A percentile compares a stretch with the other conserved stretches of the same genome.
Conservation (phyloP, 2,113 vertebrate genomes). For the Procavia capensis region DNA sequence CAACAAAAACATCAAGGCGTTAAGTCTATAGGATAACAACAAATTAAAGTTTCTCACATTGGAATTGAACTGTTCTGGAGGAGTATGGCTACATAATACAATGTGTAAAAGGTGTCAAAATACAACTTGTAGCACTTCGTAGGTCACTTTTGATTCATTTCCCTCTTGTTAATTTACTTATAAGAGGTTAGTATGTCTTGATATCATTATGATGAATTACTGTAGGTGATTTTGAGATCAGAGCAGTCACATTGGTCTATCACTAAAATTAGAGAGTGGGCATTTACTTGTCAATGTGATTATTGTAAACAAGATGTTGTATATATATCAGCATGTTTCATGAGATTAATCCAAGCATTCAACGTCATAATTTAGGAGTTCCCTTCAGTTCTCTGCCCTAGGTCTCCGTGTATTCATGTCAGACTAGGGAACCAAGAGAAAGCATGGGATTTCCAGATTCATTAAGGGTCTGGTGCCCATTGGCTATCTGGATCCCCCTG, state of each 20-base stretch:
- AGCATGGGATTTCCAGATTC: not conserved
- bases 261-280: slow-evolving; percentile 51
- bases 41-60: not conserved
- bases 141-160: not conserved
- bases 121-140: not conserved
- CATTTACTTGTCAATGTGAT: slow-evolving; percentile 41
- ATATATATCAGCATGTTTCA: slow-evolving; percentile 9
- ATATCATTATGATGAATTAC: slow-evolving; percentile 29
- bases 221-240: slow-evolving; percentile 12
- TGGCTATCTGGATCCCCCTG: not conserved
- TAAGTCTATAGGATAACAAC: slow-evolving; percentile 21
- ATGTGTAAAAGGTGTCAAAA: slow-evolving; percentile 27
- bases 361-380: slow-evolving; percentile 24
- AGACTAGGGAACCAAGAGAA: not conserved
- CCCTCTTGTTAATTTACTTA: slow-evolving; percentile 12
- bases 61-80: not conserved
- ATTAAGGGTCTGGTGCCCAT: not conserved
- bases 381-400: slow-evolving; percentile 4
- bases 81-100: not conserved
- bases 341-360: slow-evolving; percentile 21
- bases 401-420: not conserved
- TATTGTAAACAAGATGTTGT: slow-evolving; percentile 18
- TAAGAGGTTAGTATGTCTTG: slow-evolving; percentile 13
- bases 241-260: slow-evolving; percentile 22
- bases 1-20: not conserved